Percentiles rank a stretch among this genome's conserved stretches.
Evolutionary conservation across 2,888 invertebrate species (phyloP).

Genomic region (Brachypalpus laphriformis): DNA sequence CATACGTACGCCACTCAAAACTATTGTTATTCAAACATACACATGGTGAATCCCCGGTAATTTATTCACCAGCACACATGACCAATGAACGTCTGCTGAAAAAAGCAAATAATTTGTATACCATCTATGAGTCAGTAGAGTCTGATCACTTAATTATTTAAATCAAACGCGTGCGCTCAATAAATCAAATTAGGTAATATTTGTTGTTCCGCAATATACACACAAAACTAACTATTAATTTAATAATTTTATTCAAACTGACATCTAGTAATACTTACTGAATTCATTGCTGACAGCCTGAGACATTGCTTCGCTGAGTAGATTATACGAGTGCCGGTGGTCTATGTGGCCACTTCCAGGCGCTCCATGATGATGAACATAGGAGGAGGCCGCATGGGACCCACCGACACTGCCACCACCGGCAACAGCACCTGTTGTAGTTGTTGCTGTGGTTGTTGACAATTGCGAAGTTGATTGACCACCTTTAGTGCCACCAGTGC

Average conservation of each 20-base stretch:
- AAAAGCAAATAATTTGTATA: not conserved
- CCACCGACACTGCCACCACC: constrained; percentile 69
- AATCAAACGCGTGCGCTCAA: constrained; percentile 28
- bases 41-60: not conserved
- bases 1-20: not conserved
- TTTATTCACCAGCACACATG: not conserved
- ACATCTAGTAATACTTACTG: constrained; percentile 82
- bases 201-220: not conserved
- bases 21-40: not conserved
- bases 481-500: constrained; percentile 46
- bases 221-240: not conserved
- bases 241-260: not conserved
- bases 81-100: not conserved
- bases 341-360: constrained; percentile 77
- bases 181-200: constrained; percentile 12
- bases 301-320: constrained; percentile 85
- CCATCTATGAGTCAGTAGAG: not conserved
- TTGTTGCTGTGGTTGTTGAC: constrained; percentile 39
- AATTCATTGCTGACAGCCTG: constrained; percentile 85
- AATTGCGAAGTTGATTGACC: constrained; percentile 42
- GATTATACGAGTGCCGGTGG: constrained; percentile 83
- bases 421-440: constrained; percentile 56
- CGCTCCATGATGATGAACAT: constrained; percentile 75
- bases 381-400: constrained; percentile 70
- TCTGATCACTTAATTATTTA: constrained; percentile 9